Conservation (phyloP, 30 jellyfish, hydroid and myxozoan genomes). For the Hydra vulgaris region DNA sequence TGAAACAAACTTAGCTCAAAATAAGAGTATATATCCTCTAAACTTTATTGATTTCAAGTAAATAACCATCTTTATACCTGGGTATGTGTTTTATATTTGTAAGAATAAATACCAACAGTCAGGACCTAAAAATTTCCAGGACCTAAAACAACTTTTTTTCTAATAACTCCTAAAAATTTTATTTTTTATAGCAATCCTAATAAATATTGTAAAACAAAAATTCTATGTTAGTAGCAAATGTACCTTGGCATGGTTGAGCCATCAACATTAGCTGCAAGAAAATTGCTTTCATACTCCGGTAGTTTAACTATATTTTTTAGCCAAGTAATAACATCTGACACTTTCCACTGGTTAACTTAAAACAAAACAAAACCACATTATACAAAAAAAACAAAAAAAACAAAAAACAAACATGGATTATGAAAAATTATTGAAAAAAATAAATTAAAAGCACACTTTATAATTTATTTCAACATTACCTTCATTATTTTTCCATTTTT, state of each 20-base stretch:
- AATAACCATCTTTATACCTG: too few species aligned
- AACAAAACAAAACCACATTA: background rate
- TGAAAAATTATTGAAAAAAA: background rate
- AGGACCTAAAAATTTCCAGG: too few species aligned
- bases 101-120: too few species aligned
- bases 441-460: too few species aligned
- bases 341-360: slow-evolving; percentile 70
- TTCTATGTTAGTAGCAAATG: background rate
- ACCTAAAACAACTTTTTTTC: too few species aligned
- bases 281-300: slow-evolving; percentile 48
- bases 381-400: background rate
- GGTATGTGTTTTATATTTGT: too few species aligned
- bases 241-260: slow-evolving; percentile 82
- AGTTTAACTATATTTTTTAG: slow-evolving; percentile 41
- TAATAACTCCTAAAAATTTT: too few species aligned
- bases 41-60: too few species aligned
- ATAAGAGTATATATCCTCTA: too few species aligned
- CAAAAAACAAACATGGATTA: background rate
- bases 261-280: slow-evolving; percentile 35
- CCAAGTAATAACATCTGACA: slow-evolving; percentile 52
- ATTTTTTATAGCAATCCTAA: too few species aligned
- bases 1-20: too few species aligned
- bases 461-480: too few species aligned
- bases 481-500: slow-evolving; percentile 54
- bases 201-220: background rate